Percentiles rank a stretch among this genome's conserved stretches.
Evolutionary conservation across 2,113 vertebrate species (phyloP).

Genomic region (Rhinoderma darwinii): DNA sequence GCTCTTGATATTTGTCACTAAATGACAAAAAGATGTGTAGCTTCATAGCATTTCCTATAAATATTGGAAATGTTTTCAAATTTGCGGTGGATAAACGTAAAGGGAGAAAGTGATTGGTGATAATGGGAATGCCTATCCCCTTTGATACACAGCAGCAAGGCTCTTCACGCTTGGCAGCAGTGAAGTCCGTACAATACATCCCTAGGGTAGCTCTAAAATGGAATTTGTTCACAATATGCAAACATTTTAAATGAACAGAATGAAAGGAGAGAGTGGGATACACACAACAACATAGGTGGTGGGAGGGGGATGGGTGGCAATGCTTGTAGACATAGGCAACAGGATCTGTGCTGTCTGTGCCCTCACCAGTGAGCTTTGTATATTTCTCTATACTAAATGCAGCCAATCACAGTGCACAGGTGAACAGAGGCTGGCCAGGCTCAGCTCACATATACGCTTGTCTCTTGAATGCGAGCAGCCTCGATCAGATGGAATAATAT

Average conservation of each 20-base stretch:
- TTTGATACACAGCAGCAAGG: conserved; percentile 2
- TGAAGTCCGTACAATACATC: conserved; percentile 51
- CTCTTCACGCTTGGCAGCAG: conserved; percentile 46
- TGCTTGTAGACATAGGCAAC: conserved; percentile 51
- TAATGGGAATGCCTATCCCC: conserved; percentile 32
- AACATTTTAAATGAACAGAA: conserved; percentile 52
- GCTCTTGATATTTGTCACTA: conserved; percentile 29
- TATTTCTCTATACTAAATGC: conserved; percentile 34
- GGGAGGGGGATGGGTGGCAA: conserved; percentile 45
- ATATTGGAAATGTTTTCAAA: conserved; percentile 35
- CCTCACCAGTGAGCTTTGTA: conserved; percentile 48
- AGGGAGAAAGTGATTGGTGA: not conserved
- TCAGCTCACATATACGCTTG: conserved; percentile 23
- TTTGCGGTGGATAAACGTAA: conserved; percentile 1
- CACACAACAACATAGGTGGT: conserved; percentile 37
- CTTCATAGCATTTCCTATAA: conserved; percentile 9
- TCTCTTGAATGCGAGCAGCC: conserved; percentile 20
- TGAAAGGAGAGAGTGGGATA: conserved; percentile 36
- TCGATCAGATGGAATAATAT: conserved; percentile 42
- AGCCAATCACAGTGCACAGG: conserved; percentile 56
- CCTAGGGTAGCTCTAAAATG: conserved; percentile 43
- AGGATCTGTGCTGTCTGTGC: conserved; percentile 53
- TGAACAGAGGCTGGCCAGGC: conserved; percentile 45
- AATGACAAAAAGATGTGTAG: conserved; percentile 4
- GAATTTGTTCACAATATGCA: conserved; percentile 51